Conservation (phyloP, 2,888 invertebrate genomes). For the Drosophila yooni region DNA sequence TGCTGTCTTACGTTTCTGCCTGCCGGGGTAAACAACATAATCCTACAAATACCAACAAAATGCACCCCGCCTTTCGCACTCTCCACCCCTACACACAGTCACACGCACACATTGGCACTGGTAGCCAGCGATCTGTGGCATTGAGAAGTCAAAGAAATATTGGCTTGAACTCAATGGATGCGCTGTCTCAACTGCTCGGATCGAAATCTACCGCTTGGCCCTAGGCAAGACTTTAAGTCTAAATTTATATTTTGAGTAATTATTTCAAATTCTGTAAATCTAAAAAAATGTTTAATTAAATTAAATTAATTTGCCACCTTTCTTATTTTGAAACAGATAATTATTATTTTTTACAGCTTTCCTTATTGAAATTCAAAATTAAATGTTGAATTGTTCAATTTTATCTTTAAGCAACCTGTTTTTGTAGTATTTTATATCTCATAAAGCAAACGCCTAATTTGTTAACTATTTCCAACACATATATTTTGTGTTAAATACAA, state of each 20-base stretch:
- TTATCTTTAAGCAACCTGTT: neutral
- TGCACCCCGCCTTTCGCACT: constrained; percentile 1
- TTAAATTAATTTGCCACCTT: neutral
- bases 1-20: constrained; percentile 27
- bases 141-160: constrained; percentile 29
- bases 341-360: neutral
- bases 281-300: neutral
- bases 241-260: neutral
- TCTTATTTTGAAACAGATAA: neutral
- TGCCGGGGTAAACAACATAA: constrained; percentile 47
- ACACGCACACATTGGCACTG: constrained; percentile 51
- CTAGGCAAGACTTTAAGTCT: neutral
- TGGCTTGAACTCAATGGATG: constrained; percentile 5
- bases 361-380: neutral
- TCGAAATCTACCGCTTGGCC: neutral
- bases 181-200: neutral
- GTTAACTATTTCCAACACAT: neutral
- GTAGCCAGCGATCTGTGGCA: constrained; percentile 53
- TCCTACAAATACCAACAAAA: constrained; percentile 47
- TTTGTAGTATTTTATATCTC: neutral
- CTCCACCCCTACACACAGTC: constrained; percentile 1
- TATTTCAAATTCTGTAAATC: neutral
- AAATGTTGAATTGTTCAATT: neutral
- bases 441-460: neutral
- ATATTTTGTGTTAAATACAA: neutral